Percentiles rank a stretch among this genome's conserved stretches.
Evolutionary conservation across 2,113 vertebrate genomes (phyloP).

Genomic region (Hippocampus zosterae): DNA sequence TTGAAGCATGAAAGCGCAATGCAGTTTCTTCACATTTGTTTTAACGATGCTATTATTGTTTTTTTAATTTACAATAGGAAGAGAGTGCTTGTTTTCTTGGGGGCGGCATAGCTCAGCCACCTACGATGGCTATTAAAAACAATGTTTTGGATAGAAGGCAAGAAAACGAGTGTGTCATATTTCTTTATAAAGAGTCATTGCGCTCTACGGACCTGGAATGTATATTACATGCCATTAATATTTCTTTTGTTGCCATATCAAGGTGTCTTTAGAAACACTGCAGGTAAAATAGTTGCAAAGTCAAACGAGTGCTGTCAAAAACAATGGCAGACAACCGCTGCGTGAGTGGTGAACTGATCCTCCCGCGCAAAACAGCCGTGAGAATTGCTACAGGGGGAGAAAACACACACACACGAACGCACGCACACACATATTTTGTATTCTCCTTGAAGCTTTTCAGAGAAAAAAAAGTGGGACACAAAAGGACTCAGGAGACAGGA

Average conservation of each 20-base stretch:
- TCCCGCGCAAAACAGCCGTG: slow-evolving; percentile 2
- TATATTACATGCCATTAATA: neutral
- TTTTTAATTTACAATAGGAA: no score
- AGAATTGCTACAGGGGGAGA: slow-evolving; percentile 15
- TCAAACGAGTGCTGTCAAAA: slow-evolving; percentile 15
- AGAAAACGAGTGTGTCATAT: neutral
- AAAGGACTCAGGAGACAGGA: slow-evolving; percentile 41
- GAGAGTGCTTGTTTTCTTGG: no score
- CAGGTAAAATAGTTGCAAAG: neutral
- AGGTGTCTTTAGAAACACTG: neutral
- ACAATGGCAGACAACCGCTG: slow-evolving; percentile 22
- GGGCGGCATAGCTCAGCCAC: no score
- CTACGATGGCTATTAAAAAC: no score
- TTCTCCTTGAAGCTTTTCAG: slow-evolving; percentile 33
- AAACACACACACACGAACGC: neutral
- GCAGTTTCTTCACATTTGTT: no score
- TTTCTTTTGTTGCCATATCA: neutral
- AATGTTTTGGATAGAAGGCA: neutral
- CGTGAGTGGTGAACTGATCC: slow-evolving; percentile 21
- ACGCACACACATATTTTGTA: neutral
- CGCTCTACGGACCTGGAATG: neutral
- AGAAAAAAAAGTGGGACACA: slow-evolving; percentile 24
- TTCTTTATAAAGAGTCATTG: neutral
- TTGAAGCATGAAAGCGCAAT: no score
- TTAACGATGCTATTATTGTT: no score